These are phyloP conservation scores for Gerris buenoi DNA, from an alignment of 1,140 invertebrate species.

Conservation along the genomic window DNA sequence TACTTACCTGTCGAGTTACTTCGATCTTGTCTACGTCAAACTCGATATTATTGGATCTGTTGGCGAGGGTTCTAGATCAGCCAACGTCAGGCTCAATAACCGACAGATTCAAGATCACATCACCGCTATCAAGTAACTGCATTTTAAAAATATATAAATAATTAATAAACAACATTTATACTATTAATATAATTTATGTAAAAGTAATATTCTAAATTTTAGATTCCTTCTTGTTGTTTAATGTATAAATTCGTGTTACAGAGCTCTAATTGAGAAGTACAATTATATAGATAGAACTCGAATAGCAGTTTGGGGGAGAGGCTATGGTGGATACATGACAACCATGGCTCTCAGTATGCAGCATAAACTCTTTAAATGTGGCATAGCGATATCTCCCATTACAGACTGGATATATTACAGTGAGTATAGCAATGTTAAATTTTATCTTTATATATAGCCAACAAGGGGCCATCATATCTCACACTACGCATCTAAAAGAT, in stretches of 20 bases:
- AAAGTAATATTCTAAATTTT: no score
- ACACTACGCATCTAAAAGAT: no score
- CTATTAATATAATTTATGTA: no score
- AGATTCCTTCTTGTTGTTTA: no score
- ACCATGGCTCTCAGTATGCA: slow-evolving; percentile 73
- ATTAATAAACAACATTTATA: no score
- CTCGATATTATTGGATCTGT: slow-evolving; percentile 74
- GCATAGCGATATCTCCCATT: slow-evolving; percentile 82
- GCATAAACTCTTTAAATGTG: slow-evolving; percentile 75
- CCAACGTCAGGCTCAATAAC: slow-evolving; percentile 64
- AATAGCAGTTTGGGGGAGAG: slow-evolving; percentile 90
- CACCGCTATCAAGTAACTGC: slow-evolving; percentile 53
- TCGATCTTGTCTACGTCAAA: slow-evolving; percentile 76
- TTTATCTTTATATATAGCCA: neutral
- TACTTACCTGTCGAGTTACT: slow-evolving; percentile 80
- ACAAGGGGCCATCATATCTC: no score
- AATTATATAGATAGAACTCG: slow-evolving; percentile 73
- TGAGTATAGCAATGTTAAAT: slow-evolving; percentile 28
- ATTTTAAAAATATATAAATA: neutral
- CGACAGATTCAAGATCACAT: slow-evolving; percentile 80
- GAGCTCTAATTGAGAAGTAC: slow-evolving; percentile 61
- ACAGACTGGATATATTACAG: slow-evolving; percentile 90
- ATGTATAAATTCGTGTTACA: slow-evolving; percentile 31
- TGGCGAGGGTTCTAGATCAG: slow-evolving; percentile 59
- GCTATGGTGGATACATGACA: slow-evolving; percentile 88